Conservation (phyloP, 1,140 invertebrate genomes). For the Leptinotarsa undecemlineata region DNA sequence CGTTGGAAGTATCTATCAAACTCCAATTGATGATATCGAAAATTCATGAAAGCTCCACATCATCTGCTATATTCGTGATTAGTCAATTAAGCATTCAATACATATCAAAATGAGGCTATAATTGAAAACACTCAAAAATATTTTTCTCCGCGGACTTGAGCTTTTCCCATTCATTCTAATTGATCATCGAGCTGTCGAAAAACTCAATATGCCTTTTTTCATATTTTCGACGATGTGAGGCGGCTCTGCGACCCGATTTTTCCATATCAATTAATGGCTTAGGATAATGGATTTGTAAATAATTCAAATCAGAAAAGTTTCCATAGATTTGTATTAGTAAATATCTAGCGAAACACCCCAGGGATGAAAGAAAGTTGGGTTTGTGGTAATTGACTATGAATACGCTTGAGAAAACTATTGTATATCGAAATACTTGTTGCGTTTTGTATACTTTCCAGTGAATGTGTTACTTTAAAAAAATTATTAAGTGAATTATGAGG, state of each 20-base stretch:
- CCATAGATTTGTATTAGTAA: no score
- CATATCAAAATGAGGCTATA: not conserved
- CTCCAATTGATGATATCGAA: not conserved
- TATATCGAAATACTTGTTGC: no score
- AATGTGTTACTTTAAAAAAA: no score
- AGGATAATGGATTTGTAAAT: not conserved
- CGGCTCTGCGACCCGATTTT: not conserved
- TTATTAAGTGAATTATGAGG: no score
- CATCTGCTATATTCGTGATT: not conserved
- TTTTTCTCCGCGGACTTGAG: not conserved
- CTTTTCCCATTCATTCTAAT: not conserved
- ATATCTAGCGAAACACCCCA: no score
- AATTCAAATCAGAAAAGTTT: not conserved
- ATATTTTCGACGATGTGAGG: not conserved
- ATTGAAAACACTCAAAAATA: slow-evolving; percentile 6
- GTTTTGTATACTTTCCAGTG: no score
- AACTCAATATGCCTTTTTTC: not conserved
- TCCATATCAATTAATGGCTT: slow-evolving; percentile 6
- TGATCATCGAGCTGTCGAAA: not conserved
- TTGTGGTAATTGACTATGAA: no score
- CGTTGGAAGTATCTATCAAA: slow-evolving; percentile 2
- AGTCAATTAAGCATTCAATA: not conserved
- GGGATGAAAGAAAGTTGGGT: no score
- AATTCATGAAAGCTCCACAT: not conserved
- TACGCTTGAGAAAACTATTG: no score